Percentiles rank a stretch among this genome's conserved stretches.
Evolutionary conservation across 2,797 vertebrate species (phyloP).

Genomic region (Arctocebus calabarensis): DNA sequence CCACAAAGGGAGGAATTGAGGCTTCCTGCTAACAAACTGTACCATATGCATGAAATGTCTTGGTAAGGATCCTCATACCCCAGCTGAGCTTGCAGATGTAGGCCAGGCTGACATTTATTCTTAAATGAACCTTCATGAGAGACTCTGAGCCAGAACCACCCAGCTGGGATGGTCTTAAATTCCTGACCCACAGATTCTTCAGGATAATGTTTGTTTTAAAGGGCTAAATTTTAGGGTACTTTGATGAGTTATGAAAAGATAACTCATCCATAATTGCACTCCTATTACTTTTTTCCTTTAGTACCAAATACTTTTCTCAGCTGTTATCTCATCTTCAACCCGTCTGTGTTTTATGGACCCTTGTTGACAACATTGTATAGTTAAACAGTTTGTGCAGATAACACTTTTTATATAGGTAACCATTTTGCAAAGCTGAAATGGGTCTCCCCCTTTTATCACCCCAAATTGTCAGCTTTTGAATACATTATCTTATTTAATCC

Average conservation of each 20-base stretch:
- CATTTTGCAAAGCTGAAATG: neutral
- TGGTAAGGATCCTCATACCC: neutral
- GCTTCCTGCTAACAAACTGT: neutral
- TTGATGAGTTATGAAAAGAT: neutral
- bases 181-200: neutral
- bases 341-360: neutral
- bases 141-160: neutral
- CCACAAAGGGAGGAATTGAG: neutral
- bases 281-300: neutral
- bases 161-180: neutral
- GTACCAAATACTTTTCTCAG: neutral
- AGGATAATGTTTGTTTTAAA: neutral
- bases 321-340: neutral
- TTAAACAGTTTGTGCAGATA: neutral
- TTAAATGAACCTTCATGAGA: neutral
- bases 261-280: neutral
- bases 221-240: neutral
- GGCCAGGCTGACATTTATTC: rapidly evolving
- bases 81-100: neutral
- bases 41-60: neutral
- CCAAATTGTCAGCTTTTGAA: neutral
- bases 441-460: neutral
- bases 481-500: neutral
- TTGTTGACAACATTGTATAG: neutral
- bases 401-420: too few relatives aligned